These are phyloP conservation scores for Cyanoderma ruficeps DNA, from an alignment of 2,113 vertebrate genomes.

Conservation along the genomic window DNA sequence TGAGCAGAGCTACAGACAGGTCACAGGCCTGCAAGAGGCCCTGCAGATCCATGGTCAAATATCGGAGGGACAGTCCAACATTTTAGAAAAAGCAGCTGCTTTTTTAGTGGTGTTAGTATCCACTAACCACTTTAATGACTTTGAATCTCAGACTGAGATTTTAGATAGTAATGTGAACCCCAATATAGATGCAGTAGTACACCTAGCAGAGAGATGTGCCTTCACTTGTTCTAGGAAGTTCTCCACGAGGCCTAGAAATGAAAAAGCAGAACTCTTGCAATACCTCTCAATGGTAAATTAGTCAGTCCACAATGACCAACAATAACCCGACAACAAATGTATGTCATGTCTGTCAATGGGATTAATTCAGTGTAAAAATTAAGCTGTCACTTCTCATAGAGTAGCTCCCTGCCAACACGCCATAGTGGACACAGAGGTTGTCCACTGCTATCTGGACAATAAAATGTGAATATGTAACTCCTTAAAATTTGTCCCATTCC, in stretches of 20 bases:
- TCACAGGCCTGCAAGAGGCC: neutral
- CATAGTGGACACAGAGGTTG: neutral
- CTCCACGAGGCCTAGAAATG: neutral
- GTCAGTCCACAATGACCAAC: neutral
- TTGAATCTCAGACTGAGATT: neutral
- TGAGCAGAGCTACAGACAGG: neutral
- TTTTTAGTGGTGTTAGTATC: neutral
- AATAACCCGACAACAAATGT: neutral
- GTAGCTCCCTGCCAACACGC: neutral
- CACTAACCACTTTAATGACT: neutral
- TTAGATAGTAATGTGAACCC: neutral
- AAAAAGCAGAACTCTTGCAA: neutral
- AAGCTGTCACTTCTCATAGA: neutral
- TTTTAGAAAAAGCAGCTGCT: neutral
- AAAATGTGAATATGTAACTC: neutral
- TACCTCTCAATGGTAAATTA: neutral
- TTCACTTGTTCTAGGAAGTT: neutral
- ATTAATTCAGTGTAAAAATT: slow-evolving; percentile 2
- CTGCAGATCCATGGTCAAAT: neutral
- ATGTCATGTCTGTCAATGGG: neutral
- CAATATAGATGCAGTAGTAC: neutral
- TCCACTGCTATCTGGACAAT: neutral
- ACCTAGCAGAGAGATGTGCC: neutral
- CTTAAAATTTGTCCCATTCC: neutral
- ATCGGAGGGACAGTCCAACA: neutral